Evolutionary conservation across 2,888 invertebrate species (phyloP), one percentile per base, ranked within the genome.

Genomic region (Acronicta leporina): DNA sequence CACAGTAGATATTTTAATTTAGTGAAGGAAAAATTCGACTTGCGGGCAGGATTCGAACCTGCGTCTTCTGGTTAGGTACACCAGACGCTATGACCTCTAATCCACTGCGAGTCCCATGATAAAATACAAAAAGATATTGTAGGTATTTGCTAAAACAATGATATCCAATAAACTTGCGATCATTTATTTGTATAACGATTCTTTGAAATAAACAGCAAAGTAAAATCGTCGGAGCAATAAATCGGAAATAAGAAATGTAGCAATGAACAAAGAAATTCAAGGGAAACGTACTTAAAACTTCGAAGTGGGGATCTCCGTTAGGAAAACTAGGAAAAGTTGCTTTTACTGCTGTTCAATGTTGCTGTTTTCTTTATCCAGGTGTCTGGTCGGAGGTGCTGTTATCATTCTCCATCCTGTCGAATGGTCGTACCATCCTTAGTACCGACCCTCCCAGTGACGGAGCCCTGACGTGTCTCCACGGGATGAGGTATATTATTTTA

Each of bases 391-490:
- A 95, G 81, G 86, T 97, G 62, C 87, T 98, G 63, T 87, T 97
- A 63, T 96, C 97, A 30, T 98, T 98, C 89, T 97, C 97, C 13
- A 95, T 97, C 42, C 92, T 97, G 63, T 95, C 95, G 9, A 98
- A 98, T 85, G 97, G 97, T 5, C 95, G 96, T 75, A 96, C 96
- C 72, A 97, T 98, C 68, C 90, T 98, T 47, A 96, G 96, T 77
- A 96, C 97, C 10, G 96, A 97, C 63, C 94, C 95, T 2, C 95
- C 96, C 7, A 94, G 95, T 10, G 95, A 96, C 78, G 96, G 96
- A 56, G 96, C 96, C 13, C 95, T 97, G 50, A 96, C 96, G 48
- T 97, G 97, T 83, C 94, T 97, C 44, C 97, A 97, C 80, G 97
- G 97, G 20, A 94, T 97, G 77, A 95, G 97, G 95, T 94, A 86